Base-by-base conservation (phyloP, 2,113 vertebrate genomes). In the Platichthys stellatus region DNA sequence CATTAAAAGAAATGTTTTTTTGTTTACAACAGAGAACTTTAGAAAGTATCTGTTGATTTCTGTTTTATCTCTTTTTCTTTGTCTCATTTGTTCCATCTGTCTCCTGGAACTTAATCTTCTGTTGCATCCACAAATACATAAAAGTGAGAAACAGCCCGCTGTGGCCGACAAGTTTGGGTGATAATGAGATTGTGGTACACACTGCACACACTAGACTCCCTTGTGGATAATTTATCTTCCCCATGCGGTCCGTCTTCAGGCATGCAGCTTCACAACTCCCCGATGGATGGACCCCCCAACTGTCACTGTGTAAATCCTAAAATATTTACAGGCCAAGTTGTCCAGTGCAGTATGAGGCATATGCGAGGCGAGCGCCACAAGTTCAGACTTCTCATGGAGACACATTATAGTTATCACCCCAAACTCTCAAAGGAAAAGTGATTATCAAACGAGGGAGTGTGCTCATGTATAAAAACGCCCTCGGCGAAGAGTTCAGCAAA, bases 291-390 rank as follows among this genome's bases (percentile, higher is more conserved):
- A 85, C 63, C 21, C 26, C 26, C 69, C 6, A 21, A 54, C 75
- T 74, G 80, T 85, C 86, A 81, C 53, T 3, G 47, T 57, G 40
- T 31, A 66, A 83, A 76, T 63, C 73, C 60, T 68, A 10, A 53
- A 78, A 69, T 80, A 83, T 76, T 82, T 63, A 69, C 63, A 72
- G 83, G 74, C 87, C 86, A 90, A 89, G 90, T 88, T 87, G 84
- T 64, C 64, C 80, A 61, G 10, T 79, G 68, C 72, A 83, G 84
- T 59, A 78, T 82, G 86, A 87, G 82, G 66, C 53, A 23, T 56
- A 60, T 63, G 65, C 51, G 63, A 65, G 64, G 51, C 28, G 23
- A 63, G 68, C 13, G 31, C 38, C 78, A 63, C 3, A 63, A 68
- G 82, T 83, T 88, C 79, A 84, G n/a, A n/a, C 43, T 11, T 80